Evolutionary conservation across 2,888 invertebrate genomes (phyloP), one percentile per base, ranked within the genome.

Genomic region (Drosophila seclusa): DNA sequence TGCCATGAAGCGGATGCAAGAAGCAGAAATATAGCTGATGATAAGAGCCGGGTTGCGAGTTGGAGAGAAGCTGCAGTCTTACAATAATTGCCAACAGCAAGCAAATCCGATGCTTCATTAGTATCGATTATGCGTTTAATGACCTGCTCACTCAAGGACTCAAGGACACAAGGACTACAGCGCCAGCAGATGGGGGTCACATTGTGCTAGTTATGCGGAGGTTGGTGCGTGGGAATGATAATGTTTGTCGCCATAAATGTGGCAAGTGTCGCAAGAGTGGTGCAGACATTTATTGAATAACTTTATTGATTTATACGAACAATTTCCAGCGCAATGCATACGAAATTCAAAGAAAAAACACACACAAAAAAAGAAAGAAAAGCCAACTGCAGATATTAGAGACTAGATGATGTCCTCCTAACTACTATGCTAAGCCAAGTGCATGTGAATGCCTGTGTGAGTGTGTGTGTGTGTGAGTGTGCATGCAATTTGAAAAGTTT

Each of bases 211-310:
- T 16, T 42, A 49, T 24, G 49, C 24, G 36, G 4, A 10, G 13
- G 27, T 5, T 1, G 21, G 29, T 21, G 42, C 4, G 11, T 1
- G 4, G 16, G 10, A 4, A 2, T 21, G 7, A 38, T 80, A 84
- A 87, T 80, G 84, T 87, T 87, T 84, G 84, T 84, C 84, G 84
- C 82, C 84, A 84, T 87, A 87, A 84, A 87, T 83, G 87, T 83
- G 82, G 68, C 63, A 82, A 86, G 81, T 72, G 79, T 60, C 70
- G 71, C 24, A 55, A 73, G 75, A 77, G 36, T 73, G 83, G 29
- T 49, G 71, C 68, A 69, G 71, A 67, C 80, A 80, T 80, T 83
- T 80, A 83, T 87, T 85, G 82, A 87, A 87, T 80, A 85, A 87
- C 66, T 87, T 80, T 87, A 84, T 84, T 82, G 87, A 85, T 87